Conservation (phyloP, 2,113 vertebrate genomes). For the Polypterus senegalus region DNA sequence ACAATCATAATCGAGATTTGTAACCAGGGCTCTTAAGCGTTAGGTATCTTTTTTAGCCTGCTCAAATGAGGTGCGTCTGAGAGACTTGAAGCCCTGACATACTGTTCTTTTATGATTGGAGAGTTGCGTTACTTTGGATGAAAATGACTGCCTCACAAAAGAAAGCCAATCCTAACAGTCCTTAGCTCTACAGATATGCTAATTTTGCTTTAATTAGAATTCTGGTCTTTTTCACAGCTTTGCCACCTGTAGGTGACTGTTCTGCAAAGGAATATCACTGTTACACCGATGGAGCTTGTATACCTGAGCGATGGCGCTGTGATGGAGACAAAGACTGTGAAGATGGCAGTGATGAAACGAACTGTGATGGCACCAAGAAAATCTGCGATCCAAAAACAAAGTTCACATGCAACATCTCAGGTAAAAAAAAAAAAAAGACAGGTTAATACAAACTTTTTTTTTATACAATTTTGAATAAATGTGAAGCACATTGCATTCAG, state of each 20-base stretch:
- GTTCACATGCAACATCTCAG: constrained; percentile 84
- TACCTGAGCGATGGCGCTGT: constrained; percentile 83
- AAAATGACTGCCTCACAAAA: background rate
- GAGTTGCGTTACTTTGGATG: constrained; percentile 1
- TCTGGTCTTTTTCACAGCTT: constrained; percentile 43
- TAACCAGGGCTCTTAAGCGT: constrained; percentile 1
- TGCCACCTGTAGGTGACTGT: constrained; percentile 66
- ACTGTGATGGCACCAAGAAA: constrained; percentile 75
- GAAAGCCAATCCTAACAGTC: background rate
- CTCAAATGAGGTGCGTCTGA: constrained; percentile 2
- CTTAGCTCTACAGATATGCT: background rate
- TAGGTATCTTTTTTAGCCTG: background rate
- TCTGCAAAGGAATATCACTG: constrained; percentile 80
- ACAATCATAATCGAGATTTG: constrained; percentile 6
- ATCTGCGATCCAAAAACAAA: constrained; percentile 82
- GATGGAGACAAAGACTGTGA: constrained; percentile 95
- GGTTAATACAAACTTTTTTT: too few species aligned
- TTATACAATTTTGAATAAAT: too few species aligned
- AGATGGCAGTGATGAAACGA: constrained; percentile 81
- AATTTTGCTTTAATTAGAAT: background rate
- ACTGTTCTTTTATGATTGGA: constrained; percentile 3
- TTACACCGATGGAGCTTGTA: constrained; percentile 74
- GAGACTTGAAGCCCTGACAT: background rate
- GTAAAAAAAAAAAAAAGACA: constrained; percentile 34
- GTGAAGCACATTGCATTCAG: too few species aligned